A percentile compares a stretch with the other conserved stretches of the same genome.
Conservation (phyloP, 2,113 vertebrate species). For the Garra rufa region DNA sequence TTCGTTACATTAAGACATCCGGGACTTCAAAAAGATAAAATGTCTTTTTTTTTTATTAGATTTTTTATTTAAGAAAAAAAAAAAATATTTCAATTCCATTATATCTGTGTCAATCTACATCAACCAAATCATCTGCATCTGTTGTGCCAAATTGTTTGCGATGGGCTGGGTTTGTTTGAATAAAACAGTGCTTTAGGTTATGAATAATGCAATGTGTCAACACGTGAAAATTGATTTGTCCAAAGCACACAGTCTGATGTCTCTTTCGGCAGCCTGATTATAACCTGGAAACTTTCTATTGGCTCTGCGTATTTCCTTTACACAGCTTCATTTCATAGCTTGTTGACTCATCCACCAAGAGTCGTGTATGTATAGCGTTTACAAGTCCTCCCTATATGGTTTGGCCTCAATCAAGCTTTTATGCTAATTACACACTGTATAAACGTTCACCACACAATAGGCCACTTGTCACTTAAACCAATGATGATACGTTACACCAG, state of each 20-base stretch:
- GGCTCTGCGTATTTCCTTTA: neutral
- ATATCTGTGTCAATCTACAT: slow-evolving; percentile 11
- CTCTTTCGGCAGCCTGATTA: neutral
- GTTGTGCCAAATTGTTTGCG: neutral
- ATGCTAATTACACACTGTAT: slow-evolving; percentile 26
- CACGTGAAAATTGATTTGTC: slow-evolving; percentile 30
- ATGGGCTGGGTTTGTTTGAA: slow-evolving; percentile 50
- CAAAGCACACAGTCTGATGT: neutral
- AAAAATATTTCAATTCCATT: neutral
- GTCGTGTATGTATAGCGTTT: neutral
- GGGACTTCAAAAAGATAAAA: neutral
- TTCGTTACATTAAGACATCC: neutral
- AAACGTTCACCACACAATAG: slow-evolving; percentile 6
- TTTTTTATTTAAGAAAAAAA: neutral
- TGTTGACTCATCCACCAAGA: neutral
- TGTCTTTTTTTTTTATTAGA: neutral
- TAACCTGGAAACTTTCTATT: slow-evolving; percentile 14
- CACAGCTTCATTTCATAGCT: neutral
- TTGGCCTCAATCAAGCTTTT: slow-evolving; percentile 17
- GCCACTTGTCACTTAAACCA: slow-evolving; percentile 25
- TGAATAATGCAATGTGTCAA: slow-evolving; percentile 35
- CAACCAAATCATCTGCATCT: neutral
- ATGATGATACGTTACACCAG: slow-evolving; percentile 28
- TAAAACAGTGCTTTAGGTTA: slow-evolving; percentile 21
- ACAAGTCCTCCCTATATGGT: neutral